Conservation (phyloP, 2,113 vertebrate species). For the Archocentrus centrarchus region DNA sequence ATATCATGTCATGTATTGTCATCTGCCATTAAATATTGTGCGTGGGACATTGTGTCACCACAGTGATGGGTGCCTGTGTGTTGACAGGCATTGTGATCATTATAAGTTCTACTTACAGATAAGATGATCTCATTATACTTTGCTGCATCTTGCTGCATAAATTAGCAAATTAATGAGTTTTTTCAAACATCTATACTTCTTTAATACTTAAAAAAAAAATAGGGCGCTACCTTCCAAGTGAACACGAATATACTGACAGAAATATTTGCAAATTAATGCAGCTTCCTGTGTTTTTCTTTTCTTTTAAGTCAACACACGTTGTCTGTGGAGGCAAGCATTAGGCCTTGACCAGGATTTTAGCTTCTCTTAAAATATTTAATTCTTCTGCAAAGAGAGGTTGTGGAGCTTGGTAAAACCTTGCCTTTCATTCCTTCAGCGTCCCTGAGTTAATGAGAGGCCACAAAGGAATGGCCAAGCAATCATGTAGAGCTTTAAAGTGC, state of each 20-base stretch:
- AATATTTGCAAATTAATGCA: slow-evolving; percentile 29
- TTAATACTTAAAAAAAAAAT: slow-evolving; percentile 10
- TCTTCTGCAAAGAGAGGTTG: slow-evolving; percentile 25
- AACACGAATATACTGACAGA: slow-evolving; percentile 1
- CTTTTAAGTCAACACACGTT: not conserved
- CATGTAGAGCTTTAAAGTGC: slow-evolving; percentile 28
- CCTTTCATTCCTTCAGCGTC: slow-evolving; percentile 41
- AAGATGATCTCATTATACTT: slow-evolving; percentile 35
- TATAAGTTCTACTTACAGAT: slow-evolving; percentile 26
- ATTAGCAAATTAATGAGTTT: slow-evolving; percentile 27
- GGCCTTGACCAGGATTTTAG: slow-evolving; percentile 2
- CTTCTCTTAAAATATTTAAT: slow-evolving; percentile 22
- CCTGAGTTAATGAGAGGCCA: slow-evolving; percentile 52
- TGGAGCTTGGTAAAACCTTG: not conserved
- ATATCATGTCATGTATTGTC: slow-evolving; percentile 16
- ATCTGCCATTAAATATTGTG: slow-evolving; percentile 10
- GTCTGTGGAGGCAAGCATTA: not conserved
- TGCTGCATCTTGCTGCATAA: slow-evolving; percentile 9
- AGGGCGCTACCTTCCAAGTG: not conserved
- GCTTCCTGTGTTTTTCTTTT: not conserved
- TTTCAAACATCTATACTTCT: not conserved
- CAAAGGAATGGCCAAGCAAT: slow-evolving; percentile 51
- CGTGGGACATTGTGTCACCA: slow-evolving; percentile 19
- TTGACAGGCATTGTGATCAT: slow-evolving; percentile 33
- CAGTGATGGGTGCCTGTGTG: slow-evolving; percentile 16